Percentiles rank a stretch among this genome's conserved stretches.
Evolutionary conservation across 2,888 invertebrate species (phyloP).

Genomic region (Zygothrica quintamaculata): DNA sequence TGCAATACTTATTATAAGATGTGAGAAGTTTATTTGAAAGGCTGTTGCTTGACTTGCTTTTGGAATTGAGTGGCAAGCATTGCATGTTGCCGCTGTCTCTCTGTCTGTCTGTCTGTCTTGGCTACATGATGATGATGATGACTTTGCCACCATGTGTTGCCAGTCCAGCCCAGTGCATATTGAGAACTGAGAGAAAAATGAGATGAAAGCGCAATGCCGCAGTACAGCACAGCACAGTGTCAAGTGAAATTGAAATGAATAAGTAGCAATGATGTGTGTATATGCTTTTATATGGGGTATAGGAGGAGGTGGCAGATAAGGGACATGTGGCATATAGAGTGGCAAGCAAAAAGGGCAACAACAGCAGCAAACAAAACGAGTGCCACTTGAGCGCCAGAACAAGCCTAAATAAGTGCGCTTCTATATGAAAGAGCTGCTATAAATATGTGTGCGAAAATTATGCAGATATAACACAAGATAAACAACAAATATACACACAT

Average conservation of each 20-base stretch:
- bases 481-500: conserved; percentile 8
- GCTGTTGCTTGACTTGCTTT: conserved; percentile 12
- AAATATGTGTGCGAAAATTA: conserved; percentile 72
- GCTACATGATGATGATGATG: conserved; percentile 38
- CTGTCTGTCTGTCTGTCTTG: no score
- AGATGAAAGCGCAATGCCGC: conserved; percentile 71
- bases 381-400: conserved; percentile 66
- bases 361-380: conserved; percentile 68
- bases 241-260: conserved; percentile 69
- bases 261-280: conserved; percentile 43
- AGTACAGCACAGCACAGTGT: no score
- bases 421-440: conserved; percentile 49
- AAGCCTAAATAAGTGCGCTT: conserved; percentile 70
- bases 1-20: conserved; percentile 23
- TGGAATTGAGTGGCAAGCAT: conserved; percentile 47
- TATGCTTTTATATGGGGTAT: conserved; percentile 11
- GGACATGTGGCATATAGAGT: not conserved
- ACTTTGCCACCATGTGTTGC: conserved; percentile 61
- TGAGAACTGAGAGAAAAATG: conserved; percentile 30
- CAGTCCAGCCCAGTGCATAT: no score
- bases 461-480: conserved; percentile 49
- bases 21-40: conserved; percentile 23
- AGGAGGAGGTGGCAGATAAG: not conserved
- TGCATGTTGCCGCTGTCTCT: conserved; percentile 36
- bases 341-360: conserved; percentile 56